Conservation (phyloP, 2,113 vertebrate species). For the Engystomops pustulosus region DNA sequence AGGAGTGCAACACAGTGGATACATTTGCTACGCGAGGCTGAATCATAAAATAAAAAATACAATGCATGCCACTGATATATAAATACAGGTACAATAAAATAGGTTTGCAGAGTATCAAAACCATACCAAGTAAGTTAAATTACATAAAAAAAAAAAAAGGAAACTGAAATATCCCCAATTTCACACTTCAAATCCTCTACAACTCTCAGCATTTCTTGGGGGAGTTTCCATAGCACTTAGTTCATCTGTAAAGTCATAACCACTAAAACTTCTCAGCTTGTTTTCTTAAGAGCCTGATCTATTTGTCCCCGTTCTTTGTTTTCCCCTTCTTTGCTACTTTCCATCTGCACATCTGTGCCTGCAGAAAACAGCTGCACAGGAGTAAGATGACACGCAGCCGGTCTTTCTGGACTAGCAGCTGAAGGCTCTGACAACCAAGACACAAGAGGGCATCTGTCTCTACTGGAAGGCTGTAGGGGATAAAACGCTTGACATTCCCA, state of each 20-base stretch:
- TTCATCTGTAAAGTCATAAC: not conserved
- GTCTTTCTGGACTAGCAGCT: slow-evolving; percentile 19
- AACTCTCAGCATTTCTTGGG: not conserved
- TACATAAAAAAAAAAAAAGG: slow-evolving; percentile 21
- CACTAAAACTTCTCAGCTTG: not conserved
- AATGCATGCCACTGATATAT: slow-evolving; percentile 10
- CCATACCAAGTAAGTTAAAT: slow-evolving; percentile 15
- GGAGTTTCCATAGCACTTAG: not conserved
- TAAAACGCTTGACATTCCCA: slow-evolving; percentile 75
- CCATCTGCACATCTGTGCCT: not conserved
- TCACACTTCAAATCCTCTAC: not conserved
- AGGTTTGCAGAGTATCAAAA: slow-evolving; percentile 19
- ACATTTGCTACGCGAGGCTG: not conserved
- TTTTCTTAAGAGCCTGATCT: slow-evolving; percentile 2
- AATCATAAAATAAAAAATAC: not conserved
- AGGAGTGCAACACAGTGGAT: not conserved
- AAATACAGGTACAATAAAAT: slow-evolving; percentile 37
- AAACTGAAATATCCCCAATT: not conserved
- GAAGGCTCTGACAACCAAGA: slow-evolving; percentile 21
- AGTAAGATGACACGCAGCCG: not conserved
- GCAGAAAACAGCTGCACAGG: not conserved
- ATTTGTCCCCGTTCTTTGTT: slow-evolving; percentile 8
- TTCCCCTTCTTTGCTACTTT: slow-evolving; percentile 15
- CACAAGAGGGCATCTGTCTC: slow-evolving; percentile 33
- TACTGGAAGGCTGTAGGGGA: slow-evolving; percentile 64